phyloP scores from a whole-genome alignment of 1,140 invertebrate genomes.

The Chironomus tepperi region DNA sequence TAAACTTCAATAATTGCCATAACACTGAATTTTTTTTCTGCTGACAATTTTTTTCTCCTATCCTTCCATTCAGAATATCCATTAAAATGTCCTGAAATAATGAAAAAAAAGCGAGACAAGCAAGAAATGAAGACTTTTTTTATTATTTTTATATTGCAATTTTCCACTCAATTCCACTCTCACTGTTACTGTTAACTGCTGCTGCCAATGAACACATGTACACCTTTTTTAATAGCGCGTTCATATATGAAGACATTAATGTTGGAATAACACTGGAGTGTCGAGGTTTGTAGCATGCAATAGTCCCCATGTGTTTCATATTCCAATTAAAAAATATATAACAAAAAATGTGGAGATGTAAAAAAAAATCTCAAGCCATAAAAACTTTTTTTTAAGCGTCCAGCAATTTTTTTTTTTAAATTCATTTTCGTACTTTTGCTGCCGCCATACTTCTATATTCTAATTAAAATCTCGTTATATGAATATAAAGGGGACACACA shows the following conservation, averaged over 20 bases:
- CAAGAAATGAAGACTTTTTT: constrained; percentile 21
- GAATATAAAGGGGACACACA: too few relatives aligned
- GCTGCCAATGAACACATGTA: constrained; percentile 11
- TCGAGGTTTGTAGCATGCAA: neutral
- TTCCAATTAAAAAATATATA: constrained; percentile 10
- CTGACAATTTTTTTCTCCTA: neutral
- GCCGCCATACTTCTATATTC: neutral
- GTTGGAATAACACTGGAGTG: neutral
- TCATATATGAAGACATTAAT: constrained; percentile 12
- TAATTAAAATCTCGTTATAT: constrained; percentile 22
- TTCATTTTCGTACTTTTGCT: neutral
- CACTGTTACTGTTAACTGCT: neutral
- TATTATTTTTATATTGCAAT: constrained; percentile 23
- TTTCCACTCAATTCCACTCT: neutral
- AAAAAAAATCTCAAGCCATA: neutral
- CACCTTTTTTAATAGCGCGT: constrained; percentile 6
- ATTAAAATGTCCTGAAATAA: too few relatives aligned
- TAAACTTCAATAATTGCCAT: too few relatives aligned
- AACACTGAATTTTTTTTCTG: neutral
- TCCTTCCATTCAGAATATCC: neutral
- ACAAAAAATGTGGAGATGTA: neutral
- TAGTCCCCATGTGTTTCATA: constrained; percentile 20
- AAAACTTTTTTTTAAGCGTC: constrained; percentile 17
- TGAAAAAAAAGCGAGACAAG: neutral
- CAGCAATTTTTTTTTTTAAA: constrained; percentile 13